Base-by-base conservation (phyloP, 2,797 vertebrate genomes). In the Eulemur rubriventer region DNA sequence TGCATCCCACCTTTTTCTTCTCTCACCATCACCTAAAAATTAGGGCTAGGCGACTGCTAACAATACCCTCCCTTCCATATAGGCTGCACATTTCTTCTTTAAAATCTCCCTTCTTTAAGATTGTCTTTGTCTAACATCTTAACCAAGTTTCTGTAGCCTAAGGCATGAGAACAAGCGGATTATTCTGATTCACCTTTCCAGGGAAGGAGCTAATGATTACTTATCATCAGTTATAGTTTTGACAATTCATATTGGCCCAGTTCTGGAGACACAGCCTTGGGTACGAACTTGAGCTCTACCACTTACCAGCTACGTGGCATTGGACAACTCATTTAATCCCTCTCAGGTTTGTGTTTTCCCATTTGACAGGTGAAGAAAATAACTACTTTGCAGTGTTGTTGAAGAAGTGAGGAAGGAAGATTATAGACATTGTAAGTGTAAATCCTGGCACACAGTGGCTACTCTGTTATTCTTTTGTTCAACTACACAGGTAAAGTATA, bases 231-330 rank as follows among this genome's bases (percentile, higher is more conserved):
- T 75, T 89, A 10, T 52, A 48, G 38, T 79, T 88, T 84, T 90
- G 48, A 81, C 30, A 41, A 59, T 55, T 82, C 16, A 7, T 69
- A 35, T 81, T 91, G 46, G 43, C 16, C 18, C 2, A 78, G 48
- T 93, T 97, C 43, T 92, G 26, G 38, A 93, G 70, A 91, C 2
- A 52, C 43, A 81, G 41, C 80, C 28, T 92, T 52, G 57, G 35
- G 35, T 95, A 28, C 55, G 61, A 92, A 30, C 43, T 50, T 94
- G 63, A 33, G 57, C 20, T 70, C 41, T 78, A 11, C 22, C 18
- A 38, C 61, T 93, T 78, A 70, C 10, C 17, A 72, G 61, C 48
- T 57, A 1, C 46, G 24, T 63, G 43, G 52, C 6, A 6, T 91
- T 91, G 57, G 38, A 10, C 30, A 78, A 22, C 13, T 79, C 61